Base-by-base conservation (phyloP, 2,888 invertebrate genomes). In the Leptinotarsa juncta region DNA sequence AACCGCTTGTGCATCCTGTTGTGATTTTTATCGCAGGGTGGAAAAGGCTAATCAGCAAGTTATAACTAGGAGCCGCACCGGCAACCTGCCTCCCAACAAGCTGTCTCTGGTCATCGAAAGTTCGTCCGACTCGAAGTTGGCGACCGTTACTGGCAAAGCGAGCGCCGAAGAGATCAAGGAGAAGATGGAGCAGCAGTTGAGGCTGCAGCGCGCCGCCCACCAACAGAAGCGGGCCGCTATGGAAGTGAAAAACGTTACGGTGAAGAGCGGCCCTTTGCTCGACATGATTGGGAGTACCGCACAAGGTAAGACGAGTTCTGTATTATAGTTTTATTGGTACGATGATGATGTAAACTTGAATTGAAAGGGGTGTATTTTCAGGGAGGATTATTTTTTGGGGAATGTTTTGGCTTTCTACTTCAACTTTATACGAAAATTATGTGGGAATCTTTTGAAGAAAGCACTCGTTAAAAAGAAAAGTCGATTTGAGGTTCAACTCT, bases 141-240 rank as follows among this genome's bases (percentile, higher is more conserved):
- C 79, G 88, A 79, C 89, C 5, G 89, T 90, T 14, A 90, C 87
- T 82, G 91, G 88, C 80, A 91, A 92, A 82, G 90, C 92, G 0
- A 91, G 92, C 48, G 91, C 93, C 0, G 92, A 94, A 80, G 95
- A 96, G 84, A 92, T 94, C 77, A 95, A 95, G 87, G 96, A 97
- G 82, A 96, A 96, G 87, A 93, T 97, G 93, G 97, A 97, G 84
- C 95, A 96, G 79, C 96, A 97, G 85, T 88, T 97, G 79, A 93
- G 96, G 73, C 90, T 96, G 82, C 97, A 97, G 86, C 89, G 97
- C 77, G 94, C 95, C 26, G 96, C 95, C 0, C 95, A 96, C 88
- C 96, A 96, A 84, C 97, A 97, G 84, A 97, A 96, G 87, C 90
- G 96, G 69, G 93, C 93, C 0, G 93, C 93, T 0, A 83, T 93